These are phyloP conservation scores for Talpa occidentalis DNA, from an alignment of 2,113 vertebrate genomes.

Conservation along the genomic window DNA sequence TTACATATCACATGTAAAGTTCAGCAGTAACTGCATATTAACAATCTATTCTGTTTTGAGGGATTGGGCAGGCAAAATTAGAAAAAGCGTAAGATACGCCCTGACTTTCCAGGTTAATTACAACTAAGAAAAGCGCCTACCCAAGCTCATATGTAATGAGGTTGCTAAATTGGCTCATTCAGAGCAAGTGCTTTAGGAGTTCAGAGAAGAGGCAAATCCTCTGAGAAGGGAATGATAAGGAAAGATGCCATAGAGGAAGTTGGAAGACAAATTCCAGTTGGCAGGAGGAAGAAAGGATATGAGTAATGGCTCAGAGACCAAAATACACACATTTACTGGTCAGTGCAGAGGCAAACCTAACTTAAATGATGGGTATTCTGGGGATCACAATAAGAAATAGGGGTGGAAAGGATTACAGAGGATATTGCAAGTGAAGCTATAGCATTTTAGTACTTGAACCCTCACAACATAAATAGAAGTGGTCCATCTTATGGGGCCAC, in stretches of 20 bases:
- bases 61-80: background rate
- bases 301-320: background rate
- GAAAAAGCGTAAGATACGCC: background rate
- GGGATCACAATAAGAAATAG: background rate
- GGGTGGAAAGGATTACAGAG: background rate
- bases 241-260: background rate
- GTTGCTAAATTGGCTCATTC: background rate
- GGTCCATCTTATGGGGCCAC: background rate
- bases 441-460: background rate
- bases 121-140: background rate
- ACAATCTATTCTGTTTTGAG: background rate
- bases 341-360: background rate
- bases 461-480: background rate
- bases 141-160: background rate
- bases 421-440: background rate
- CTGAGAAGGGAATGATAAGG: background rate
- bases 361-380: background rate
- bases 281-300: background rate
- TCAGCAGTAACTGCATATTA: background rate
- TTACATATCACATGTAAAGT: background rate
- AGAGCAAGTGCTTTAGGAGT: background rate
- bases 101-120: background rate
- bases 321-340: background rate
- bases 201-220: background rate
- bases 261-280: background rate